Evolutionary conservation across 2,113 vertebrate genomes (phyloP), one percentile per base, ranked within the genome.

Genomic region (Acanthochromis polyacanthus): DNA sequence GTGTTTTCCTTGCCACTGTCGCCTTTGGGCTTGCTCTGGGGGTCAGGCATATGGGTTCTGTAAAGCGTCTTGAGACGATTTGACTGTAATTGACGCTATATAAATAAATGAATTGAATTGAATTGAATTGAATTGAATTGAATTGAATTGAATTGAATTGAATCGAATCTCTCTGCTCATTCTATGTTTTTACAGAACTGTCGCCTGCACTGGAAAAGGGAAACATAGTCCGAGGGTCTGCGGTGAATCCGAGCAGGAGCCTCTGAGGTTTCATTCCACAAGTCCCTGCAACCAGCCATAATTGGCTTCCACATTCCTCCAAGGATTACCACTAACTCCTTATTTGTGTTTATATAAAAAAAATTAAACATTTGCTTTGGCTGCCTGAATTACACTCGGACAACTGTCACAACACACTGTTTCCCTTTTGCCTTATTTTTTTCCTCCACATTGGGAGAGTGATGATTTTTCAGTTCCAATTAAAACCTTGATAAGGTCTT

Each of bases 301-400:
- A 92, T 88, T 87, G 84, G 81, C 77, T 93, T 88, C 84, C 59
- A 82, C 81, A 87, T 91, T 93, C 82, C 82, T 88, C 78, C 36
- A n/a, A 81, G 84, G 85, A 92, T 90, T 89, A 78, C 73, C 36
- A 40, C 74, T 86, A 73, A 72, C 73, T 82, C 68, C 60, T 58
- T 83, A 90, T 90, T 86, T 80, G 70, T 89, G 78, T 88, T 87
- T 75, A 63, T 73, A 30, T 30, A 59, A 63, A 68, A 20, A 72
- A 64, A 74, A 36, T 80, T 22, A 83, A 89, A 85, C 66, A 78
- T 88, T 89, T 85, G 75, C 55, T 88, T 87, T 89, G 80, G 78
- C 70, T 70, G 53, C 64, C 57, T 20, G 25, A 86, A 84, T 81
- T 71, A 70, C 55, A 61, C 32, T 45, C 30, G 58, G 61, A 25